Percentiles rank a stretch among this genome's conserved stretches.
Evolutionary conservation across 2,888 invertebrate genomes (phyloP).

Genomic region (Euplexia lucipara): DNA sequence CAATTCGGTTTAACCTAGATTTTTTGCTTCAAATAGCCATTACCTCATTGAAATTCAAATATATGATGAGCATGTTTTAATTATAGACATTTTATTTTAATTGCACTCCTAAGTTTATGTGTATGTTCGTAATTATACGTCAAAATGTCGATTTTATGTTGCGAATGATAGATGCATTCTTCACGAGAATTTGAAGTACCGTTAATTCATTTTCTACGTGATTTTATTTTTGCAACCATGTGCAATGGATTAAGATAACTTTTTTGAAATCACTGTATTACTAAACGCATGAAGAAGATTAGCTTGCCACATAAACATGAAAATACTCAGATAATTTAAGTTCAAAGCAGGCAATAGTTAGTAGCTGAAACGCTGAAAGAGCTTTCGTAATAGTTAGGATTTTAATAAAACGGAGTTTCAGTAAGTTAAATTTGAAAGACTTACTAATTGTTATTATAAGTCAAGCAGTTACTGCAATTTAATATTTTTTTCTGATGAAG

Average conservation of each 20-base stretch:
- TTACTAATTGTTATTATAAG: not conserved
- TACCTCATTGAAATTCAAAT: slow-evolving; percentile 64
- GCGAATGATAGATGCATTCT: slow-evolving; percentile 44
- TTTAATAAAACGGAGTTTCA: not conserved
- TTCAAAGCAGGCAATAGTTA: not conserved
- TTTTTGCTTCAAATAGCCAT: slow-evolving; percentile 41
- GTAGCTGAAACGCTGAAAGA: slow-evolving; percentile 10
- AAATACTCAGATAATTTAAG: not conserved
- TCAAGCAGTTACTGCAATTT: not conserved
- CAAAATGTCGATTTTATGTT: slow-evolving; percentile 56
- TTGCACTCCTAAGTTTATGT: slow-evolving; percentile 46
- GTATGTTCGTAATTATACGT: slow-evolving; percentile 58
- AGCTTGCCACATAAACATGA: not conserved
- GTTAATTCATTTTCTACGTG: slow-evolving; percentile 35
- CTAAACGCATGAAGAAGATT: not conserved
- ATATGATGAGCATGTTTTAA: slow-evolving; percentile 64
- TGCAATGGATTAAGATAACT: slow-evolving; percentile 5
- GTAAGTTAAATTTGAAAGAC: not conserved
- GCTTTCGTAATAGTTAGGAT: slow-evolving; percentile 7
- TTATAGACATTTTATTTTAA: slow-evolving; percentile 60
- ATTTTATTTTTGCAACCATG: slow-evolving; percentile 19
- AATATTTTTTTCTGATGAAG: not conserved
- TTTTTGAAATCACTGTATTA: slow-evolving; percentile 12
- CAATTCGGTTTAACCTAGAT: slow-evolving; percentile 47
- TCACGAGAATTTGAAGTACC: slow-evolving; percentile 27